Conservation (phyloP, 30 jellyfish, hydroid and myxozoan genomes). For the Aurelia coerulea region DNA sequence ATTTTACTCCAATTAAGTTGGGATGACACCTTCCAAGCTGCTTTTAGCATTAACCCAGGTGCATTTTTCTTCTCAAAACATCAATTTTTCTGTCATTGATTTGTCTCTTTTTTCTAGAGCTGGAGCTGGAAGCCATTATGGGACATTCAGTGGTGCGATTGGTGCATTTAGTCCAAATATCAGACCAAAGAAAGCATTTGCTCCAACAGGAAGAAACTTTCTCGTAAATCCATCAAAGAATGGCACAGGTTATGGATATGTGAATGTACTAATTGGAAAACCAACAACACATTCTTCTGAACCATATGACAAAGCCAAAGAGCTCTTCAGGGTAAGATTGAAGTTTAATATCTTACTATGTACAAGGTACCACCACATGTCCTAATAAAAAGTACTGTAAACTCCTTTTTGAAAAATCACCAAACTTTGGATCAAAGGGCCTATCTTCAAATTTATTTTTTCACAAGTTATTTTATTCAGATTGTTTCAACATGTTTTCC, state of each 20-base stretch:
- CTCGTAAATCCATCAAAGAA: constrained; percentile 85
- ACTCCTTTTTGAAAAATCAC: too few relatives aligned
- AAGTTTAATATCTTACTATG: too few relatives aligned
- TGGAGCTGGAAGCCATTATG: constrained; percentile 98
- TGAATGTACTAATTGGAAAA: constrained; percentile 92
- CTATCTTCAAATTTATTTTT: too few relatives aligned
- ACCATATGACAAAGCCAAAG: constrained; percentile 90
- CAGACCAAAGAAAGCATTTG: constrained; percentile 58
- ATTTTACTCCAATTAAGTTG: too few relatives aligned
- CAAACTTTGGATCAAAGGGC: too few relatives aligned
- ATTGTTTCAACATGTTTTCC: too few relatives aligned
- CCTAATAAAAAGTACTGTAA: too few relatives aligned
- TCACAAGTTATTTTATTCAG: too few relatives aligned
- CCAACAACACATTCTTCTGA: constrained; percentile 89
- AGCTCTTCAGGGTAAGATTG: constrained; percentile 66
- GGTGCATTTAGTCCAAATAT: constrained; percentile 76
- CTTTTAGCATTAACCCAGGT: too few relatives aligned
- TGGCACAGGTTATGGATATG: constrained; percentile 98
- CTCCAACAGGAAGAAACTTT: constrained; percentile 92
- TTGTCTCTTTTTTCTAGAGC: constrained; percentile 45
- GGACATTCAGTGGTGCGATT: constrained; percentile 93
- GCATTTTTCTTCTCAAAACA: too few relatives aligned
- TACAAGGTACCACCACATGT: too few relatives aligned
- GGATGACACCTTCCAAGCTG: too few relatives aligned
- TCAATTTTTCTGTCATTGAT: neutral